Base-by-base conservation (phyloP, 2,888 invertebrate genomes). In the Dioctria rufipes region DNA sequence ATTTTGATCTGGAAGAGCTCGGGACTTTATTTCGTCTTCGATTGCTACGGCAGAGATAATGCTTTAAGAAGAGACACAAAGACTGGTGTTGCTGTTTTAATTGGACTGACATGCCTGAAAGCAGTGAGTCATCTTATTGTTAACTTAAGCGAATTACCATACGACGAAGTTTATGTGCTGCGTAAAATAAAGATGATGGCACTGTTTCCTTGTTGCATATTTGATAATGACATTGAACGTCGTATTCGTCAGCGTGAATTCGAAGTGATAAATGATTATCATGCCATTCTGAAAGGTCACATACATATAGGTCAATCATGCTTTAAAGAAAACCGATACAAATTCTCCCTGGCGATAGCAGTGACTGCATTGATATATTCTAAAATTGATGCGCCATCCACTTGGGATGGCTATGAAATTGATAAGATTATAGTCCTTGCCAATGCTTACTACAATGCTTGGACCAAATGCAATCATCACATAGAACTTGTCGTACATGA, bases 371-470 rank as follows among this genome's bases (percentile, higher is more conserved):
- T 88, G 1, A 58, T 88, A 37, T 86, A 86, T 25, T 86, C 88
- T 0, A 89, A 88, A 82, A 86, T 89, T 49, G 88, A 88, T 83
- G 85, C 87, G 81, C 86, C 89, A 1, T 86, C 87, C 5, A 87
- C 87, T 0, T 89, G 88, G 88, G 86, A 88, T 61, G 81, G 82
- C 65, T 85, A 84, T 69, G 85, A 85, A 13, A 69, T 86, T 2
- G 87, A 89, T 73, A 87, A 86, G 73, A 84, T 89, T 6, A 82
- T 89, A 8, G 86, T 88, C 54, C 86, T 87, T 82, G 88, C 88
- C 3, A 86, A 86, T 5, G 85, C 85, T 63, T 85, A 87, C 81
- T 87, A 87, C 80, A 86, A 85, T 40, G 82, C 84, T 9, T 87
- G 86, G 88, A 84, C 84, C 3, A 85, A 86, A 0, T 87, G 86